A percentile compares a stretch with the other conserved stretches of the same genome.
These are phyloP conservation scores for Chiridota heheva DNA, from an alignment of 35 echinoderm and acorn worm species.

Conservation along the genomic window DNA sequence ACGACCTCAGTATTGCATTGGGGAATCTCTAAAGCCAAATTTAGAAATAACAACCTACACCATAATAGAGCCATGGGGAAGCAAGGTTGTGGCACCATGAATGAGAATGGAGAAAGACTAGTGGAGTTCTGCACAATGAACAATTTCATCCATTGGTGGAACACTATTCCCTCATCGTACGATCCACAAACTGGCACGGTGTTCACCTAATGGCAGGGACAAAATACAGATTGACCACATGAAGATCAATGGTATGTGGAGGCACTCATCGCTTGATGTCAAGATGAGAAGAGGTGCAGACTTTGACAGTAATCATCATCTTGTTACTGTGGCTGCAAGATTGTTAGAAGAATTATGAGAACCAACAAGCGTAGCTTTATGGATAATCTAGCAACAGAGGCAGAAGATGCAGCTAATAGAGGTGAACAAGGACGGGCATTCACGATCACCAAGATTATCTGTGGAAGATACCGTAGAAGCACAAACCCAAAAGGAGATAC, in stretches of 20 bases:
- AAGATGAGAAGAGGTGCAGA: constrained; percentile 21
- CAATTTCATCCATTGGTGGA: constrained; percentile 7
- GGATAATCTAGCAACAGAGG: too few relatives aligned
- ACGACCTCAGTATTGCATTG: constrained; percentile 26
- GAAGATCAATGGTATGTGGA: constrained; percentile 26
- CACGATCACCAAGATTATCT: too few relatives aligned
- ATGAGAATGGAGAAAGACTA: constrained; percentile 48
- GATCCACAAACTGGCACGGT: constrained; percentile 29
- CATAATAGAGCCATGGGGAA: constrained; percentile 43
- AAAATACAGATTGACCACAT: constrained; percentile 61
- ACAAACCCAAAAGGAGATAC: too few relatives aligned
- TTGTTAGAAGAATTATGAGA: too few relatives aligned
- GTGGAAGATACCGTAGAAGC: too few relatives aligned
- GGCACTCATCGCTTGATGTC: constrained; percentile 22
- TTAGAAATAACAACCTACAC: constrained; percentile 12
- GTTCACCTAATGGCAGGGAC: constrained; percentile 27
- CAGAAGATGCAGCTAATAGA: too few relatives aligned
- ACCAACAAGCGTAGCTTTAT: too few relatives aligned
- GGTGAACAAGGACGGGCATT: too few relatives aligned
- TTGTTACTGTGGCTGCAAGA: too few relatives aligned
- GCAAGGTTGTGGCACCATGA: constrained; percentile 18
- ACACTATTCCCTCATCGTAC: constrained; percentile 33
- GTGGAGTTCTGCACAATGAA: constrained; percentile 46
- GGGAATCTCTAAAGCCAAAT: constrained; percentile 60
- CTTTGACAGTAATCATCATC: constrained; percentile 33